Base-by-base conservation (phyloP, 2,113 vertebrate species). In the Gnathonemus echidnorhynchus region DNA sequence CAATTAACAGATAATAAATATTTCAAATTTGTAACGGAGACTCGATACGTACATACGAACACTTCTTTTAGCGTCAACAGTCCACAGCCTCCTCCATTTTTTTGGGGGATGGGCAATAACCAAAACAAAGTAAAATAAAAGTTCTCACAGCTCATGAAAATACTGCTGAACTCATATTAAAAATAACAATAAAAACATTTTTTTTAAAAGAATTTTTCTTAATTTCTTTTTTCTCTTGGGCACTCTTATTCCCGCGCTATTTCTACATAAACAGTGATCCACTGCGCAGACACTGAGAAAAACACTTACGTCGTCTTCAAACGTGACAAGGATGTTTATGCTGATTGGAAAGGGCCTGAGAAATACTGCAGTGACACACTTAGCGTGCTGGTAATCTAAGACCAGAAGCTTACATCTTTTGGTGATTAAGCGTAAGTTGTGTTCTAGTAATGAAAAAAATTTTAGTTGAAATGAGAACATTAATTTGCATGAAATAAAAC, bases 241-340 rank as follows among this genome's bases (percentile, higher is more conserved):
- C 31, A 42, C 74, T 42, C 74, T 39, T 80, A 42, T 80, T 4
- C 39, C 17, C 9, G 6, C 3, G 15, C 7, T 19, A 48, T 66
- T 88, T 31, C 35, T 46, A 62, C 31, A 77, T 89, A 70, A 90
- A 86, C 87, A 62, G 52, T 39, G 58, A 83, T 50, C 24, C 45
- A 90, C 53, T 27, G 39, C 35, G 62, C n/a, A 39, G 58, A 90
- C 27, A 70, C 8, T 45, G 19, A 62, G 39, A 86, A 35, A 35
- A 50, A 89, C 27, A 27, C 31, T 74, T 13, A 17, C 50, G 56
- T 89, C 88, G 24, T 91, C 92, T 92, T 90, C 92, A 94, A 90
- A 92, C 50, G 88, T 90, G 94, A 95, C 93, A 95, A 96, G 95
- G 95, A 95, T 95, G 95, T 95, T 95, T 95, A 19, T 91, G 91